Percentiles rank a stretch among this genome's conserved stretches.
Evolutionary conservation across 1,140 invertebrate species (phyloP).

Genomic region (Macrobrachium nipponense): DNA sequence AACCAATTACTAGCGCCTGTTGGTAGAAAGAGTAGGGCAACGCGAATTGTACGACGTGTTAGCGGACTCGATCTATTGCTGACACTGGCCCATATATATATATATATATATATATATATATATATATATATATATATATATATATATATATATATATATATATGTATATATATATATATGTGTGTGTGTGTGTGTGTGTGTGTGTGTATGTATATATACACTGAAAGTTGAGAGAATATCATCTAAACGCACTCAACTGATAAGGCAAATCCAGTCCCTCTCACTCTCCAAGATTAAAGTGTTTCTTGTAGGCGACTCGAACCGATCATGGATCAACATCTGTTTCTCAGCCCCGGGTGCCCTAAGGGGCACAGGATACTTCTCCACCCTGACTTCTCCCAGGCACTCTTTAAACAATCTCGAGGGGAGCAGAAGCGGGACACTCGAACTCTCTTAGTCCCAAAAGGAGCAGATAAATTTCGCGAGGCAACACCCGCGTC

Average conservation of each 20-base stretch:
- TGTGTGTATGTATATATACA: conserved; percentile 6
- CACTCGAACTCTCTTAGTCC: no score
- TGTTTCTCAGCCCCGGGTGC: no score
- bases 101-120: not conserved
- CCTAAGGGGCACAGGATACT: no score
- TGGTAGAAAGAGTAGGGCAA: no score
- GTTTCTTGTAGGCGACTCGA: not conserved
- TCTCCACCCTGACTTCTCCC: no score
- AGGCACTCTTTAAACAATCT: no score
- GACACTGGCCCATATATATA: not conserved
- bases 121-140: not conserved
- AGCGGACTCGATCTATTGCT: not conserved
- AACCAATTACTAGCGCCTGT: no score
- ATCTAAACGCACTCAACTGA: not conserved
- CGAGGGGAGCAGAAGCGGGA: no score
- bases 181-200: not conserved
- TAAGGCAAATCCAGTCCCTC: not conserved
- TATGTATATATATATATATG: conserved; percentile 19
- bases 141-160: conserved; percentile 16
- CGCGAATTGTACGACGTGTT: no score
- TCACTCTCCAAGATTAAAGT: not conserved
- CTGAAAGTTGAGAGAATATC: not conserved
- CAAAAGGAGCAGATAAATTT: no score
- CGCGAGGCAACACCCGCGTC: no score
- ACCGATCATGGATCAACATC: no score